Percentiles rank a stretch among this genome's conserved stretches.
phyloP scores from a whole-genome alignment of 2,888 invertebrate species.

The Eupithecia tripunctaria region DNA sequence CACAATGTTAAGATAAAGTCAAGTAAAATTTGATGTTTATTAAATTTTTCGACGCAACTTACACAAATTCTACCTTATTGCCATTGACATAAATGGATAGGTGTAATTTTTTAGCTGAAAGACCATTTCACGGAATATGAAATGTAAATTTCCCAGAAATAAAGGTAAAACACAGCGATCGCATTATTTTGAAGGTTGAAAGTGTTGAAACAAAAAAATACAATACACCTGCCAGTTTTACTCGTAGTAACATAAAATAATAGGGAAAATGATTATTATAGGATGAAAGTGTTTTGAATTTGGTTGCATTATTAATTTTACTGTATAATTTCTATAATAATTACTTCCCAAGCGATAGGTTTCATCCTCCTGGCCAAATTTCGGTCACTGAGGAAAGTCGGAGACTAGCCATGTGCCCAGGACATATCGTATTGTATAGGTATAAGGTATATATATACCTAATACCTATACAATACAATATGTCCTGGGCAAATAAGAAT shows the following conservation, averaged over 20 bases:
- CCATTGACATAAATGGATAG: conserved; percentile 12
- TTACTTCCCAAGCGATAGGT: too few relatives aligned
- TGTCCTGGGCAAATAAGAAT: too few relatives aligned
- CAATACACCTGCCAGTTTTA: not conserved
- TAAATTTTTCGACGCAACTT: not conserved
- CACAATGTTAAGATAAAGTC: not conserved
- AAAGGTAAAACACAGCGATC: not conserved
- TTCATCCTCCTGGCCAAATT: too few relatives aligned
- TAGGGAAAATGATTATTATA: not conserved
- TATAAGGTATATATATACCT: too few relatives aligned
- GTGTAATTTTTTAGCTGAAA: not conserved
- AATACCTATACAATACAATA: too few relatives aligned
- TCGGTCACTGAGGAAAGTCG: too few relatives aligned
- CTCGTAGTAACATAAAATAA: not conserved
- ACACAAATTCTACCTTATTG: not conserved
- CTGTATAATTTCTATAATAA: too few relatives aligned
- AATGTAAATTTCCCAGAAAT: conserved; percentile 12
- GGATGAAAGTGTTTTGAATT: too few relatives aligned
- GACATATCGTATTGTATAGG: too few relatives aligned
- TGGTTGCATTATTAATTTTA: too few relatives aligned
- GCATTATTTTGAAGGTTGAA: conserved; percentile 5
- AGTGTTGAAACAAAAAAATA: not conserved
- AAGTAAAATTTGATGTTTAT: not conserved
- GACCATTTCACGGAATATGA: conserved; percentile 10
- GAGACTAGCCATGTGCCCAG: too few relatives aligned